Percentiles rank a stretch among this genome's conserved stretches.
These are phyloP conservation scores for Gasterosteus aculeatus DNA, from an alignment of 2,113 vertebrate genomes.

Conservation along the genomic window DNA sequence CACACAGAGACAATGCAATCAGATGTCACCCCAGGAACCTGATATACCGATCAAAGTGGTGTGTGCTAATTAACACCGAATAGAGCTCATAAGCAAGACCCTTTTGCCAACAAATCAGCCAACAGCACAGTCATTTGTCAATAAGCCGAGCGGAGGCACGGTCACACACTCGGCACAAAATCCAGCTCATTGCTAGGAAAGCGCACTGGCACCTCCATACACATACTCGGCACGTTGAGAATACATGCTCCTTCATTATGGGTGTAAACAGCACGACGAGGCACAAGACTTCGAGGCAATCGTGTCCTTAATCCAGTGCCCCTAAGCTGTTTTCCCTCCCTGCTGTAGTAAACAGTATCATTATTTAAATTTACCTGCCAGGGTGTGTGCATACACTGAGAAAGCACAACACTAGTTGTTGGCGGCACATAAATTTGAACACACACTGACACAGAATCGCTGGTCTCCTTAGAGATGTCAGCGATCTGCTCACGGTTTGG, in stretches of 20 bases:
- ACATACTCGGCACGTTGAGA: conserved; percentile 49
- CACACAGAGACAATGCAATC: conserved; percentile 80
- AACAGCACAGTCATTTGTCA: conserved; percentile 59
- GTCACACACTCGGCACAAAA: conserved; percentile 46
- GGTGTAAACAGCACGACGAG: conserved; percentile 69
- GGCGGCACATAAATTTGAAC: conserved; percentile 62
- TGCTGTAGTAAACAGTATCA: conserved; percentile 75
- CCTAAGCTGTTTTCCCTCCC: conserved; percentile 75
- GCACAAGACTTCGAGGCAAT: conserved; percentile 68
- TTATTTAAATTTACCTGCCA: conserved; percentile 77
- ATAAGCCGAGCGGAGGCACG: conserved; percentile 44
- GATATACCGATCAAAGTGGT: conserved; percentile 89
- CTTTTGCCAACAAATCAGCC: conserved; percentile 66
- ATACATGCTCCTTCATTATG: conserved; percentile 61
- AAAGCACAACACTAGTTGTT: conserved; percentile 54
- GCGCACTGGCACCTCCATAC: conserved; percentile 45
- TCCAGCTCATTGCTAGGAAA: conserved; percentile 27
- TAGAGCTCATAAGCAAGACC: conserved; percentile 62
- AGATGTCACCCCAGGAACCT: conserved; percentile 81
- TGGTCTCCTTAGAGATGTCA: conserved; percentile 78
- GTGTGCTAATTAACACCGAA: conserved; percentile 85
- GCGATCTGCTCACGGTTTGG: conserved; percentile 75
- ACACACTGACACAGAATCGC: conserved; percentile 57
- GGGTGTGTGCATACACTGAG: conserved; percentile 56
- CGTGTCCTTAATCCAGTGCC: conserved; percentile 73